Conservation (phyloP, 2,797 vertebrate genomes). For the Chromis chromis region DNA sequence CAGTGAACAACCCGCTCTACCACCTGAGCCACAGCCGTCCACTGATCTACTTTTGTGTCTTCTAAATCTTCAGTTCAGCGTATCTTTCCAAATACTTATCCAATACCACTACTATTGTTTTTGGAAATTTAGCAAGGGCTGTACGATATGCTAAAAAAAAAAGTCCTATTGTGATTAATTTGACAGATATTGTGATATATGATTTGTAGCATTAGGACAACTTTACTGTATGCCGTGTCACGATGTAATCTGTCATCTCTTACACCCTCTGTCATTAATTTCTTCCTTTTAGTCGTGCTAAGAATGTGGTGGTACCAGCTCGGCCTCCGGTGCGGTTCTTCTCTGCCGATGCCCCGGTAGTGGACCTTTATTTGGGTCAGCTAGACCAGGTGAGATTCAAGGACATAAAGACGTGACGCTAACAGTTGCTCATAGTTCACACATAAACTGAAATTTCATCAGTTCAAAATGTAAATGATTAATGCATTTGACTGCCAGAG, state of each 20-base stretch:
- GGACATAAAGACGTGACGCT: background rate
- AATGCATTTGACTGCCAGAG: background rate
- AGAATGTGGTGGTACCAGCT: slow-evolving; percentile 91
- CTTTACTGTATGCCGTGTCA: background rate
- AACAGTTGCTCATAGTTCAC: background rate
- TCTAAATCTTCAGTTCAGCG: too few species aligned
- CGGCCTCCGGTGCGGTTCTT: slow-evolving; percentile 92
- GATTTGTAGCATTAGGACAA: background rate
- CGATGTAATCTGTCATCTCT: background rate
- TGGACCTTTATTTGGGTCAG: slow-evolving; percentile 95
- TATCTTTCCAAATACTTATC: too few species aligned
- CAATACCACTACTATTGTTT: too few species aligned
- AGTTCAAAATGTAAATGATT: too few species aligned
- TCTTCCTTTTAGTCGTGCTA: slow-evolving; percentile 87
- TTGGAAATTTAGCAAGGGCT: too few species aligned
- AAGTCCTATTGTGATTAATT: too few species aligned
- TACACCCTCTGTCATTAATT: background rate
- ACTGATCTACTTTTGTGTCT: too few species aligned
- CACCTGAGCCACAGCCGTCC: too few species aligned
- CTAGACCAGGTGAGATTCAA: slow-evolving; percentile 85
- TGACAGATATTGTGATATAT: too few species aligned
- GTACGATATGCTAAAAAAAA: too few species aligned
- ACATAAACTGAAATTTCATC: too few species aligned
- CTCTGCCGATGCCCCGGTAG: slow-evolving; percentile 87
- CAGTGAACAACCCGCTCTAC: too few species aligned